Conservation (phyloP, 2,113 vertebrate genomes). For the Ptilonorhynchus violaceus region DNA sequence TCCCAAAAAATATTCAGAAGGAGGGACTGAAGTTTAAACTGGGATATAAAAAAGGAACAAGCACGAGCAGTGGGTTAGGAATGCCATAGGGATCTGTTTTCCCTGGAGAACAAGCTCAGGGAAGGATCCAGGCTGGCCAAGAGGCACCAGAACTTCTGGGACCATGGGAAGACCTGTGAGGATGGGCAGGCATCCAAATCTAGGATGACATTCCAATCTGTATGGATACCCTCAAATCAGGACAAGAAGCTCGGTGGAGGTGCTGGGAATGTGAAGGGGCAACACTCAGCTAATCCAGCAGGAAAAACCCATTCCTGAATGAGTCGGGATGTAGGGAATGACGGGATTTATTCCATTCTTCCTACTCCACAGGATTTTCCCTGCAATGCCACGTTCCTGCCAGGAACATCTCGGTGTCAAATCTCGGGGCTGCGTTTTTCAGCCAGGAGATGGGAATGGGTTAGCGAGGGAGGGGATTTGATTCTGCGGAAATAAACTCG, state of each 20-base stretch:
- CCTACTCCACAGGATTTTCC: neutral
- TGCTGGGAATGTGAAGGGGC: neutral
- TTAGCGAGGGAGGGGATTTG: conserved; percentile 77
- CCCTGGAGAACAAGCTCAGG: neutral
- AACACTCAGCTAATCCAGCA: neutral
- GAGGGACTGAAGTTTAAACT: neutral
- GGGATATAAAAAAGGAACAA: neutral
- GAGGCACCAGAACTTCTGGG: neutral
- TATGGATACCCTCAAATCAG: neutral
- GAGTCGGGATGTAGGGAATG: neutral
- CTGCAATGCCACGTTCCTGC: accelerated
- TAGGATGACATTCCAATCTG: neutral
- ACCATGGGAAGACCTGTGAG: neutral
- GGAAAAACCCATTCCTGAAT: neutral
- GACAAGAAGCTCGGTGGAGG: accelerated
- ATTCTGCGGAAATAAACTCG: conserved; percentile 62
- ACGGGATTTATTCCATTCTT: neutral
- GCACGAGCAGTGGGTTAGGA: neutral
- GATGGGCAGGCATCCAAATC: neutral
- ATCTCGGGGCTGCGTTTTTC: neutral
- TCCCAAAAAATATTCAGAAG: neutral
- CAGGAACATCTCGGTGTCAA: neutral
- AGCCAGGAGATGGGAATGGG: conserved; percentile 62
- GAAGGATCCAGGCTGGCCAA: neutral
- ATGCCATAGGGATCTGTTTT: neutral